Percentiles rank a stretch among this genome's conserved stretches.
phyloP scores from a whole-genome alignment of 2,797 vertebrate species.

The Liasis olivaceus region DNA sequence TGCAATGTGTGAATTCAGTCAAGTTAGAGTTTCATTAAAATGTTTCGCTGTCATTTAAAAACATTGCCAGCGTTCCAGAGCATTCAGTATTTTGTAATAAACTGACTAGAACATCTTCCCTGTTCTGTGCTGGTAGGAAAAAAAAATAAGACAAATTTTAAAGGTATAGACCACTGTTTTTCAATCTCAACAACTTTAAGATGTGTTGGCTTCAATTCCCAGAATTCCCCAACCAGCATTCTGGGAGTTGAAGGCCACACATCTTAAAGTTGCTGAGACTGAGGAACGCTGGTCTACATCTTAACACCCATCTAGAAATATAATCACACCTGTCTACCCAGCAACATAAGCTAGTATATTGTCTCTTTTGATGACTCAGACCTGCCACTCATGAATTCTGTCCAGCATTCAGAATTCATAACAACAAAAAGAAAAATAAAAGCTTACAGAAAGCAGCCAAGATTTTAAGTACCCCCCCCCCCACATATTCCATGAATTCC shows the following conservation, averaged over 20 bases:
- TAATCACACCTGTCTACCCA: background rate
- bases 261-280: background rate
- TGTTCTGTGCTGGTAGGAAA: background rate
- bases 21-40: background rate
- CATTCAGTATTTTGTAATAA: background rate
- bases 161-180: background rate
- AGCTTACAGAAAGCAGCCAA: no score
- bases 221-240: no score
- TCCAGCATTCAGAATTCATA: no score
- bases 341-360: background rate
- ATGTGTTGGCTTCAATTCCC: no score
- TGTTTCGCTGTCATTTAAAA: background rate
- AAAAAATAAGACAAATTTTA: background rate
- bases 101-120: background rate
- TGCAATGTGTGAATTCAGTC: background rate
- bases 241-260: background rate
- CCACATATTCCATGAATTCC: no score
- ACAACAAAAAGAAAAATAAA: no score
- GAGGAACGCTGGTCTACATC: no score
- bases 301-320: background rate
- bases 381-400: no score
- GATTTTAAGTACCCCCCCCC: no score
- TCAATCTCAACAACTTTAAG: no score
- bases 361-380: background rate
- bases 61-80: background rate